Conservation (phyloP, 2,888 invertebrate species). For the Colostygia pectinataria region DNA sequence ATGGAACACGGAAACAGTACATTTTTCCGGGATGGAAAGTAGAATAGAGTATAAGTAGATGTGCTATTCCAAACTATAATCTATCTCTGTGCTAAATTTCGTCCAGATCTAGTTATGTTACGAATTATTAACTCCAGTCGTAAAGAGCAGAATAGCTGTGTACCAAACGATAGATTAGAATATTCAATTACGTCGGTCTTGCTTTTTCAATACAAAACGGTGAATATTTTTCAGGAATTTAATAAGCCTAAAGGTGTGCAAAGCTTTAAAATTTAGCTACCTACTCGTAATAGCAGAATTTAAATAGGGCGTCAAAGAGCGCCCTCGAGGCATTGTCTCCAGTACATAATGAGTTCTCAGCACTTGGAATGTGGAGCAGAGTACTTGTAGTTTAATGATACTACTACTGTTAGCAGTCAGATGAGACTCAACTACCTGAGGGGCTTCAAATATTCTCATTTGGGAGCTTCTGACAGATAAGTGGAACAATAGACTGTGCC, state of each 20-base stretch:
- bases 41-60: too few relatives aligned
- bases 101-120: too few relatives aligned
- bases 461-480: background rate
- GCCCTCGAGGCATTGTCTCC: slow-evolving; percentile 54
- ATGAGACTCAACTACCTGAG: slow-evolving; percentile 20
- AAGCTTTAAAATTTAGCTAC: slow-evolving; percentile 29
- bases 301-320: slow-evolving; percentile 47
- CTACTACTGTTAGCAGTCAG: slow-evolving; percentile 18
- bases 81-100: too few relatives aligned
- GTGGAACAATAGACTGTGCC: too few relatives aligned
- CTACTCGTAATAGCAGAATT: slow-evolving; percentile 31
- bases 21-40: too few relatives aligned
- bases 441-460: background rate
- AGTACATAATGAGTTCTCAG: slow-evolving; percentile 55
- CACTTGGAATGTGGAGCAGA: slow-evolving; percentile 27
- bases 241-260: slow-evolving; percentile 26
- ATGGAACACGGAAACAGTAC: too few relatives aligned
- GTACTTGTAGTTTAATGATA: slow-evolving; percentile 26
- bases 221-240: slow-evolving; percentile 1
- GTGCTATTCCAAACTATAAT: too few relatives aligned
- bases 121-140: too few relatives aligned
- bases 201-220: too few relatives aligned
- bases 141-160: too few relatives aligned
- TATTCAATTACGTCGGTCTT: too few relatives aligned
- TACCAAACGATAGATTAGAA: too few relatives aligned